Evolutionary conservation across 2,797 vertebrate genomes (phyloP), one percentile per base, ranked within the genome.

Genomic region (Chaetodon trifasciatus): DNA sequence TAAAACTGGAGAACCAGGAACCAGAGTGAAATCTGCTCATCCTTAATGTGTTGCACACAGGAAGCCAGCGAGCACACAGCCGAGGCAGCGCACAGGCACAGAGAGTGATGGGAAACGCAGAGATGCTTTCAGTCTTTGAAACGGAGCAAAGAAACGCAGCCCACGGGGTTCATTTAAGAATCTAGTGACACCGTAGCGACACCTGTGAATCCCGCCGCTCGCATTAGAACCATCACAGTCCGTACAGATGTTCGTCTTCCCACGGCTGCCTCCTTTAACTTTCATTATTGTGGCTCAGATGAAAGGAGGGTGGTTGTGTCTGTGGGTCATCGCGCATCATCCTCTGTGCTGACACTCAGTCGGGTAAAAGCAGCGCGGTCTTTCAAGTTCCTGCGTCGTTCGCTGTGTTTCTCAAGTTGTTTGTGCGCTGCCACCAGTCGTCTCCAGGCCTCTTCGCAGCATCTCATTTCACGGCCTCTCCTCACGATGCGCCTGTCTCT

Each of bases 321-420:
- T 85, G 2, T 55, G 83, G 86, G 75, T 88, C 85, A 79, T 84
- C 79, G 70, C 75, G 56, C 78, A 60, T 82, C 88, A 42, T 84
- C 87, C 78, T 90, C 79, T 88, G 86, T 91, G 23, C 72, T 60
- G 79, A 84, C 82, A 85, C 80, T 84, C 78, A 23, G 57, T 85
- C 53, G 63, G 63, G 83, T 90, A 80, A 91, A 91, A 86, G 85
- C 77, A 57, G 40, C 5, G 69, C 53, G 44, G 28, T 74, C 77
- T 85, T 85, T 82, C 52, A 72, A 71, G 78, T 82, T 70, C 44
- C 62, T 52, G 0, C 55, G 67, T 57, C 11, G n/a, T 79, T 85
- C 32, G 57, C 62, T 60, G 75, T 81, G 47, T 82, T 83, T 58
- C 82, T 71, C 82, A 66, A 77, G 86, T 90, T 91, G 88, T 91